Percentiles rank a stretch among this genome's conserved stretches.
phyloP scores from a whole-genome alignment of 1,140 invertebrate species.

The Penaeus vannamei region DNA sequence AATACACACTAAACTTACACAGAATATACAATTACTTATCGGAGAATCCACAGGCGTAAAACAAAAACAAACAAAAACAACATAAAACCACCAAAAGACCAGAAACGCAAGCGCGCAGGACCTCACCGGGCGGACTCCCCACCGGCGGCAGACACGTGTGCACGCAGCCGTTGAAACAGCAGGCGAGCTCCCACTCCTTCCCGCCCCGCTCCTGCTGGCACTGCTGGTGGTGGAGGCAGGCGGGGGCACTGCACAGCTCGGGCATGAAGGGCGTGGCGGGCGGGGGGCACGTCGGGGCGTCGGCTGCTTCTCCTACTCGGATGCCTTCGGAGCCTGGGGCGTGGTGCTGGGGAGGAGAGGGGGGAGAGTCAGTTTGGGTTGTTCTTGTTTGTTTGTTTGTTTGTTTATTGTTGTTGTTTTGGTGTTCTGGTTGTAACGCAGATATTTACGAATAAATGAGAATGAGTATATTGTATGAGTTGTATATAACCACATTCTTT shows the following conservation, averaged over 20 bases:
- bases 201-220: background rate
- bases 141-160: conserved; percentile 49
- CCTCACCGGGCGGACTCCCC: conserved; percentile 41
- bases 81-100: background rate
- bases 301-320: background rate
- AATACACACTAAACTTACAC: background rate
- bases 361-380: no score
- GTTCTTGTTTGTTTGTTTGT: no score
- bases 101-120: no score
- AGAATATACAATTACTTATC: background rate
- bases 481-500: background rate
- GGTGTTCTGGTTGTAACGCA: no score
- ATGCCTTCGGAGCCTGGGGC: conserved; percentile 1
- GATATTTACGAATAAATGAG: background rate
- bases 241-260: conserved; percentile 43
- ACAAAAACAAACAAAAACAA: background rate
- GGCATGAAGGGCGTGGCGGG: conserved; percentile 18
- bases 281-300: conserved; percentile 25
- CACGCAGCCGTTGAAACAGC: conserved; percentile 59
- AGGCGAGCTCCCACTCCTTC: background rate
- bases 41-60: background rate
- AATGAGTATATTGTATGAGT: background rate
- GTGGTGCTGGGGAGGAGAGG: background rate
- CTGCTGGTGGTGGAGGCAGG: conserved; percentile 57
- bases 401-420: no score